Base-by-base conservation (phyloP, 2,888 invertebrate species). In the Caenorhabditis japonica region DNA sequence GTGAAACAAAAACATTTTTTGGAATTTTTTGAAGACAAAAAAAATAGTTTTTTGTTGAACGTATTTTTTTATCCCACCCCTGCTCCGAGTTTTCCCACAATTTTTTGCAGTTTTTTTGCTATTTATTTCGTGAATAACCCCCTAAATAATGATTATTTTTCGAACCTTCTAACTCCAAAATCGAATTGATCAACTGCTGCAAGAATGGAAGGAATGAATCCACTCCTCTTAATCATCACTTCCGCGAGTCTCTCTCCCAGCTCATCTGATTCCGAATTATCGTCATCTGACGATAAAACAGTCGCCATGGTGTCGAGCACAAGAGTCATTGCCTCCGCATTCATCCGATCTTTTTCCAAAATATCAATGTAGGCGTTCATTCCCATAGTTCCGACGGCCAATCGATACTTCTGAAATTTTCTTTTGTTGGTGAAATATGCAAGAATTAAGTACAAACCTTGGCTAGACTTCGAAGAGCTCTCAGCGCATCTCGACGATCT, bases 371-470 rank as follows among this genome's bases (percentile, higher is more conserved):
- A 91, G 89, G 60, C 93, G 88, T 74, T 93, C 93, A 88, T 93
- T 90, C 93, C 97, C 92, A 87, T 94, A 0, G 95, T 95, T 4
- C 97, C 99, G 34, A 99, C 97, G 89, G 97, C 96, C 25, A 99
- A 91, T 2, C 97, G 91, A 88, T 94, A 95, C 86, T 94, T 95
- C 88, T 93, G 91, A 0, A 94, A 51, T 34, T 34, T 23, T 34
- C 34, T n/a, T n/a, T n/a, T n/a, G n/a, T n/a, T n/a, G n/a, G n/a
- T n/a, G n/a, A n/a, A n/a, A n/a, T n/a, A n/a, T n/a, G n/a, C n/a
- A n/a, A n/a, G n/a, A n/a, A n/a, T n/a, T 21, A 47, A 44, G 27
- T 51, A 75, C 72, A 41, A 81, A 90, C 90, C 88, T 88, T 89
- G 12, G 91, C 90, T 51, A 91, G 84, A n/a, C 90, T 94, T 88